Percentiles rank a stretch among this genome's conserved stretches.
Evolutionary conservation across 2,888 invertebrate genomes (phyloP).

Genomic region (Eudasyphora cyanicolor): DNA sequence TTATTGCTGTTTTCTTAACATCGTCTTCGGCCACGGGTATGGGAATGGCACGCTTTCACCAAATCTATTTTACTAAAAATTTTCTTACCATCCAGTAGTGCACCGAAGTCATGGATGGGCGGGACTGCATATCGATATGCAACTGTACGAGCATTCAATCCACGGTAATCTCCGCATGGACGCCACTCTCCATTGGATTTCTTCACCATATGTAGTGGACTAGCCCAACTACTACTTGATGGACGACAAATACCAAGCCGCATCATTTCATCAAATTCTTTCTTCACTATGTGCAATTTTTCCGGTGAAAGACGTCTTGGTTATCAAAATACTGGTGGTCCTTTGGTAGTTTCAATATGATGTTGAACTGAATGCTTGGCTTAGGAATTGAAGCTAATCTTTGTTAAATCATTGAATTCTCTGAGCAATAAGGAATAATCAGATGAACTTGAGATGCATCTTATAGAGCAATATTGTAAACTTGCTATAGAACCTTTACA

Average conservation of each 20-base stretch:
- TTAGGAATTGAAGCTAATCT: background rate
- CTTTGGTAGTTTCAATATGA: conserved; percentile 12
- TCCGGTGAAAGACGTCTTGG: conserved; percentile 13
- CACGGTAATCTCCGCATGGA: conserved; percentile 18
- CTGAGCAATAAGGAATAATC: background rate
- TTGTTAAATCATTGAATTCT: conserved; percentile 29
- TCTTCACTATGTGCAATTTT: conserved; percentile 15
- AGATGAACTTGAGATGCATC: background rate
- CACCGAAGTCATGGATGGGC: background rate
- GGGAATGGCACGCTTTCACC: background rate
- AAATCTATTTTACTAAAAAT: conserved; percentile 14
- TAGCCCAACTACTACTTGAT: conserved; percentile 4
- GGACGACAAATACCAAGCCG: background rate
- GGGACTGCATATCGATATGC: background rate
- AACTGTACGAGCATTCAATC: conserved; percentile 22
- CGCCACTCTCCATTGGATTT: conserved; percentile 33
- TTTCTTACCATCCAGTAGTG: background rate
- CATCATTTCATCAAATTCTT: conserved; percentile 28
- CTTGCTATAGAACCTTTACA: background rate
- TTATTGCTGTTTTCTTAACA: background rate
- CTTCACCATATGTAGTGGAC: background rate
- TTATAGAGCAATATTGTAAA: background rate
- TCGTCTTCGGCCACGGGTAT: background rate
- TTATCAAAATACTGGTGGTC: conserved; percentile 14
- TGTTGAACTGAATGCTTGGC: conserved; percentile 17